A percentile compares a stretch with the other conserved stretches of the same genome.
Conservation (phyloP, 2,113 vertebrate species). For the Rhombomys opimus region DNA sequence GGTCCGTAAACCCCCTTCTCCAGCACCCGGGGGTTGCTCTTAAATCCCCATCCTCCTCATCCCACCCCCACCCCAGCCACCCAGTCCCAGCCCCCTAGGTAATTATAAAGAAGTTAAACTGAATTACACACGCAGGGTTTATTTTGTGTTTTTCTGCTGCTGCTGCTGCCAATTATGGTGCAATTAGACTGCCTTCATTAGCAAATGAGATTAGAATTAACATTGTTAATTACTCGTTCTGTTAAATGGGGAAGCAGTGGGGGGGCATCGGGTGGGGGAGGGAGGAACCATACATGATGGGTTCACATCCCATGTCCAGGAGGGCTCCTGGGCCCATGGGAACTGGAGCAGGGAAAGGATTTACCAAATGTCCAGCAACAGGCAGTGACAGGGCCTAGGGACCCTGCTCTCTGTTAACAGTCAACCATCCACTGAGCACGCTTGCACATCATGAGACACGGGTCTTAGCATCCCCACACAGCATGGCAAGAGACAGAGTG, state of each 20-base stretch:
- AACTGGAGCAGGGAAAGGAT: background rate
- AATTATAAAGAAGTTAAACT: constrained; percentile 87
- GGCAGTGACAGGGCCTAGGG: background rate
- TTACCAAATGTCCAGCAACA: background rate
- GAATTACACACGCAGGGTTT: constrained; percentile 87
- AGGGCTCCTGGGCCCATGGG: background rate
- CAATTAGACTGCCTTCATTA: constrained; percentile 91
- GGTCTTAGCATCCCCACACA: background rate
- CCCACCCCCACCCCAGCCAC: background rate
- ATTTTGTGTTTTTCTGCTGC: constrained; percentile 88
- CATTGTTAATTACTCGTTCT: constrained; percentile 89
- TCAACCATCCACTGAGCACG: background rate
- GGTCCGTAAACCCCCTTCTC: background rate
- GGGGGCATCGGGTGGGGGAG: constrained; percentile 53
- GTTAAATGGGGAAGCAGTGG: constrained; percentile 84
- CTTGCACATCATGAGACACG: background rate
- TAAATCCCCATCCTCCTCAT: background rate
- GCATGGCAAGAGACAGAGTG: background rate
- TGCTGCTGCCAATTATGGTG: constrained; percentile 87
- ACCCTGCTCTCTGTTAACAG: background rate
- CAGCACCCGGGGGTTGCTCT: background rate
- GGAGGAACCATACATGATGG: background rate
- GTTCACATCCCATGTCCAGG: background rate
- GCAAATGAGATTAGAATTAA: constrained; percentile 92
- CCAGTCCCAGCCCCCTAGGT: constrained; percentile 74